Evolutionary conservation across 2,888 invertebrate species (phyloP), one percentile per base, ranked within the genome.

Genomic region (Hypsopygia costalis): DNA sequence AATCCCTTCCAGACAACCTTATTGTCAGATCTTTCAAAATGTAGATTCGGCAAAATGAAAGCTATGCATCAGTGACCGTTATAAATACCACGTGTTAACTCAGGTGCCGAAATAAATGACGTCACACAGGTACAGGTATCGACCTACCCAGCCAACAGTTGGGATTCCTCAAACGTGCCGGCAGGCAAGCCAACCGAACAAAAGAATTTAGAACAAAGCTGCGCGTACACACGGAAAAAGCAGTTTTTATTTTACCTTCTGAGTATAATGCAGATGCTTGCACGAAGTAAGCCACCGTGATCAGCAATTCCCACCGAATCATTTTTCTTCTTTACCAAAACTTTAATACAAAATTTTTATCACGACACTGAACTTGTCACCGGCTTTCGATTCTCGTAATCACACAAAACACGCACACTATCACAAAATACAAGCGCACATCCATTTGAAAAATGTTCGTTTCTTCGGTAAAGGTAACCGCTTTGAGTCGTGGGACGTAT

Each of bases 381-480:
- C 46, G 77, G 80, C 75, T 77, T 74, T 75, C 73, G 68, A 69
- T 81, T 81, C 62, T 74, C 67, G 69, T 69, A 72, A 68, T 62
- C 59, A 72, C 85, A 85, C 80, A 77, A 72, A 79, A 69, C 80
- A 85, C 82, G 76, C 77, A 82, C 87, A 85, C 83, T 79, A 80
- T 79, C 83, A 81, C 87, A 78, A 58, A 70, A 77, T 73, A 75
- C 63, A 74, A 82, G 81, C 80, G 78, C 85, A 85, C 83, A 83
- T 85, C 81, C 85, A 88, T 88, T 87, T 86, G 81, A 86, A 87
- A 86, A 83, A 81, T 81, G 79, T 87, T 77, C 86, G 83, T 86
- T 86, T 83, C 82, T 83, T 82, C 83, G 78, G 83, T 16, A 81
- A 82, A 77, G 69, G 73, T 77, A 79, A 81, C 82, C 80, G 82